These are phyloP conservation scores for Drosophila ficusphila DNA, from an alignment of 1,140 invertebrate genomes.

Conservation along the genomic window DNA sequence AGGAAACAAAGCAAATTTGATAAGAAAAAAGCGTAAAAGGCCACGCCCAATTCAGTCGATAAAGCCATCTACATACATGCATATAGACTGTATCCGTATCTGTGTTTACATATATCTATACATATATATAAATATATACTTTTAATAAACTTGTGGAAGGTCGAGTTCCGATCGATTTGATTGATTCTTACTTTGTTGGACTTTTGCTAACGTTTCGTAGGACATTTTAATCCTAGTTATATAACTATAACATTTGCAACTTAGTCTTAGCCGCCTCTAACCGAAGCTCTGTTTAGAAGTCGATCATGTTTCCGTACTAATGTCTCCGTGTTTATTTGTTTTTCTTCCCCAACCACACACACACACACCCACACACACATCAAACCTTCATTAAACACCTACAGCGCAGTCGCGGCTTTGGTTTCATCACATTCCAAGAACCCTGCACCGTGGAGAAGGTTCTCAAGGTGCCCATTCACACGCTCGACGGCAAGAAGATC, in stretches of 20 bases:
- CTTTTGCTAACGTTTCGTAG: slow-evolving; percentile 80
- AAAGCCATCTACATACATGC: slow-evolving; percentile 42
- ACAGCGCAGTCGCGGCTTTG: slow-evolving; percentile 96
- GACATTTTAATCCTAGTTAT: slow-evolving; percentile 70
- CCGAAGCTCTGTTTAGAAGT: slow-evolving; percentile 21
- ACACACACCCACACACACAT: slow-evolving; percentile 6
- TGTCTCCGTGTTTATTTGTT: slow-evolving; percentile 16
- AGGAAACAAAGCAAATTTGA: slow-evolving; percentile 13
- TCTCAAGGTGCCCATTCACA: slow-evolving; percentile 94
- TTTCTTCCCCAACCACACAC: slow-evolving; percentile 16
- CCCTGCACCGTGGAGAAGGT: slow-evolving; percentile 95
- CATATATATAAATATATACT: slow-evolving; percentile 49
- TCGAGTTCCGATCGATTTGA: slow-evolving; percentile 54
- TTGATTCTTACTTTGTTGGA: slow-evolving; percentile 76
- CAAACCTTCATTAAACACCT: slow-evolving; percentile 68
- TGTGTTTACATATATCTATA: slow-evolving; percentile 52
- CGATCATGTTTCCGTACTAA: neutral
- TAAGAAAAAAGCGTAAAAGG: slow-evolving; percentile 41
- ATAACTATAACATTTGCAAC: slow-evolving; percentile 63
- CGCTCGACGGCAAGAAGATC: slow-evolving; percentile 97
- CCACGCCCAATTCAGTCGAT: slow-evolving; percentile 36
- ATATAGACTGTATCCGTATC: slow-evolving; percentile 56
- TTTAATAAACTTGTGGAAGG: slow-evolving; percentile 51
- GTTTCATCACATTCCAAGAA: slow-evolving; percentile 96
- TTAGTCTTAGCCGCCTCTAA: slow-evolving; percentile 67